Conservation (phyloP, 2,888 invertebrate genomes). For the Drosophila barbarae region DNA sequence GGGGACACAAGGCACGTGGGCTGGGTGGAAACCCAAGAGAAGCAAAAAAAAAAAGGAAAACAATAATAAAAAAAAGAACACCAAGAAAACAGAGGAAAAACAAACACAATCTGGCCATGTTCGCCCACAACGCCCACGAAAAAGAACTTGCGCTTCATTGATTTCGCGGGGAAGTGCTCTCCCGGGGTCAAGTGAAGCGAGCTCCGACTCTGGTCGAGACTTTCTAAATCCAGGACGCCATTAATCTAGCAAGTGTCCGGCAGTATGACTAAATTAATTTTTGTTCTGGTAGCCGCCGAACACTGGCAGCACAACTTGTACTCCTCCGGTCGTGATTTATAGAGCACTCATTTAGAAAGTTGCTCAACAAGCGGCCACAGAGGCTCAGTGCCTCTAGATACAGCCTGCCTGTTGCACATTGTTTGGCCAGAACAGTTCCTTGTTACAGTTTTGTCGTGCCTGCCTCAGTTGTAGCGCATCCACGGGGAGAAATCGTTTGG, state of each 20-base stretch:
- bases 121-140: constrained; percentile 51
- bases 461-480: constrained; percentile 13
- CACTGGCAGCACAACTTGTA: constrained; percentile 56
- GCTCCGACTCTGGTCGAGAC: constrained; percentile 31
- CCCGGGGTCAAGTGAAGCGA: constrained; percentile 30
- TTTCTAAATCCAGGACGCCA: constrained; percentile 67
- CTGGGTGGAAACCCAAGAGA: constrained; percentile 41
- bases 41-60: neutral
- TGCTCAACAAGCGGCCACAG: constrained; percentile 65
- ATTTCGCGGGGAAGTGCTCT: constrained; percentile 42
- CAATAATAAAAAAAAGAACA: neutral
- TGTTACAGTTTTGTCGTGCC: constrained; percentile 72
- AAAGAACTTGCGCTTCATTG: constrained; percentile 60
- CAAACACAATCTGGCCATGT: constrained; percentile 39
- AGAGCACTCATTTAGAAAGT: constrained; percentile 75
- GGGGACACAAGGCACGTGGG: constrained; percentile 63
- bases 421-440: constrained; percentile 63
- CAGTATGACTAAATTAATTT: constrained; percentile 72
- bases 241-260: constrained; percentile 71
- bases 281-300: constrained; percentile 70
- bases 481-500: neutral
- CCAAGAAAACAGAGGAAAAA: constrained; percentile 4
- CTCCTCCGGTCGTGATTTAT: constrained; percentile 71
- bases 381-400: constrained; percentile 31
- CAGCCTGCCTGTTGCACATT: constrained; percentile 59